phyloP scores from a whole-genome alignment of 2,888 invertebrate genomes.

The Megamerina dolium region DNA sequence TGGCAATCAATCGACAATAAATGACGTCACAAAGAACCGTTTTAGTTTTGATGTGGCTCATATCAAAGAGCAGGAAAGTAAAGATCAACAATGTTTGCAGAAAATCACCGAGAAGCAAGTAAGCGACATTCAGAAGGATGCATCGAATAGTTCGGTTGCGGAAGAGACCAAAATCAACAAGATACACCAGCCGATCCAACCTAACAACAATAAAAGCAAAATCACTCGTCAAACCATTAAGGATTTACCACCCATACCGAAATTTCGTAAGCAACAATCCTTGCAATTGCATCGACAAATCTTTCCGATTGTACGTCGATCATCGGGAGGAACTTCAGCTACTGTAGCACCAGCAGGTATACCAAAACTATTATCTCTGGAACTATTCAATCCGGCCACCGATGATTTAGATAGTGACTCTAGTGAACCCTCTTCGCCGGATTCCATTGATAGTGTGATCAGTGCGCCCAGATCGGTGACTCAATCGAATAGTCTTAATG shows the following conservation, averaged over 20 bases:
- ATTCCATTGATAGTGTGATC: constrained; percentile 80
- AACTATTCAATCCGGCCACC: constrained; percentile 83
- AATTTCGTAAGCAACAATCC: constrained; percentile 50
- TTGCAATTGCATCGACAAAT: constrained; percentile 45
- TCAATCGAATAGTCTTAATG: constrained; percentile 3
- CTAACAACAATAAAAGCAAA: constrained; percentile 41
- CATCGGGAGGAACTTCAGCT: constrained; percentile 47
- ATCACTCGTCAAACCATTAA: constrained; percentile 59
- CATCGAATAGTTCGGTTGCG: constrained; percentile 40
- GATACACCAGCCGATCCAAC: background rate
- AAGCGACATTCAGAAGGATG: background rate
- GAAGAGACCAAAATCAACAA: constrained; percentile 29
- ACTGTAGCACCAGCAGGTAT: constrained; percentile 51
- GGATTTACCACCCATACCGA: constrained; percentile 59
- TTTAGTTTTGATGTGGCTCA: constrained; percentile 40
- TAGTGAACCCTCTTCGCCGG: constrained; percentile 75
- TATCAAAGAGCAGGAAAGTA: constrained; percentile 28
- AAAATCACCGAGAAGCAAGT: constrained; percentile 49
- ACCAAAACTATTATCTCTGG: constrained; percentile 71
- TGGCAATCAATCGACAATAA: constrained; percentile 2
- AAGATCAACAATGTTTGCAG: constrained; percentile 35
- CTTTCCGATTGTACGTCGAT: constrained; percentile 67
- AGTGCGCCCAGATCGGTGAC: constrained; percentile 54
- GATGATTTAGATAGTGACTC: constrained; percentile 88
- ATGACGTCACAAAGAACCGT: constrained; percentile 21